These are phyloP conservation scores for Dilophus febrilis DNA, from an alignment of 2,888 invertebrate species.

Conservation along the genomic window DNA sequence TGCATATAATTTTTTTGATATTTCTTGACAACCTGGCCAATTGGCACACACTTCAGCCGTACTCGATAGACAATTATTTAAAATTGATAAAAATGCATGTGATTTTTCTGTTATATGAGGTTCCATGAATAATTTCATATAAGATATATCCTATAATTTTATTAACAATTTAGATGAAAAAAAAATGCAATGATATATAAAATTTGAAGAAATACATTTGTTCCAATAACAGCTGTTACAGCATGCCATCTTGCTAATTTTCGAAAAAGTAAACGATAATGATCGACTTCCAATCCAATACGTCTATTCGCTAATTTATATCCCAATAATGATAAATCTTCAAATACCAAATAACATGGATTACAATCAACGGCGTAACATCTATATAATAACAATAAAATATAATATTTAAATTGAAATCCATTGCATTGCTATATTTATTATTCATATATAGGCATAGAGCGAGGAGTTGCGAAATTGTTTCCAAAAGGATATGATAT, in stretches of 20 bases:
- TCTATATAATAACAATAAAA: too few relatives aligned
- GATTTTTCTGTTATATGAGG: neutral
- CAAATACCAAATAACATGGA: slow-evolving; percentile 1
- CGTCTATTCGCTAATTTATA: neutral
- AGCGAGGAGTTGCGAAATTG: too few relatives aligned
- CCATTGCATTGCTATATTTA: too few relatives aligned
- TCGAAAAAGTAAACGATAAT: neutral
- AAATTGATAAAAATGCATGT: neutral
- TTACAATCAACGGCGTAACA: neutral
- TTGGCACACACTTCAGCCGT: neutral
- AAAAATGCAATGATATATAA: neutral
- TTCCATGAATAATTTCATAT: too few relatives aligned
- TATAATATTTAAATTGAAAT: too few relatives aligned
- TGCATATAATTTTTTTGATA: neutral
- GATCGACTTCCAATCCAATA: slow-evolving; percentile 1
- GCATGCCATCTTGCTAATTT: slow-evolving; percentile 1
- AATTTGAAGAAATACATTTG: too few relatives aligned
- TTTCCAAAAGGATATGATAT: too few relatives aligned
- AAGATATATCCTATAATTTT: too few relatives aligned
- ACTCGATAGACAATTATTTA: neutral
- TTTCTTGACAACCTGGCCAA: neutral
- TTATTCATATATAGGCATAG: too few relatives aligned
- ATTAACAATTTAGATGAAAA: too few relatives aligned
- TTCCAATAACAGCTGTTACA: neutral
- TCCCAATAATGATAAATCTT: neutral